Evolutionary conservation across 2,113 vertebrate species (phyloP), one percentile per base, ranked within the genome.

Genomic region (Greenwoodochromis staneri): DNA sequence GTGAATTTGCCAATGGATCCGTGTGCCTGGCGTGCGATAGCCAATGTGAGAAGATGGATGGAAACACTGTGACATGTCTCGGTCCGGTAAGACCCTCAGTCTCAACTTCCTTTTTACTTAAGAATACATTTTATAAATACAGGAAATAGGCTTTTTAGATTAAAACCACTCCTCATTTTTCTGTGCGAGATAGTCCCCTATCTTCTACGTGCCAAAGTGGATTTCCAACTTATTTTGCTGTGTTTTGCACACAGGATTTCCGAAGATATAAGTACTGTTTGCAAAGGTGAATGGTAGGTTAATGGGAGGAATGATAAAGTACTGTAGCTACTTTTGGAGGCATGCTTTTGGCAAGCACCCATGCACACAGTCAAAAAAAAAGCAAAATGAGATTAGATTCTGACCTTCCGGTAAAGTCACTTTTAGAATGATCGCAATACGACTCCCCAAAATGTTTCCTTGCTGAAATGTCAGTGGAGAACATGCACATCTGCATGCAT

Each of bases 1-100:
- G 98, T 3, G 99, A 99, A 69, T 99, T 98, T 90, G 96, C 97
- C 27, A 99, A 99, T 1, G 97, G 98, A 6, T 98, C 98, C 0
- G 92, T 98, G 42, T 99, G 99, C 6, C 94, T 99, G 87, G 97
- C 98, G 85, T 99, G 99, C 84, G 98, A 99, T 87, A 94, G 96
- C 5, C 98, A 99, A 93, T 99, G 99, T 85, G 98, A 99, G 88
- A 98, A 97, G 95, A 97, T 97, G 95, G 97, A 98, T 49, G 97
- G 97, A 1, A 97, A 96, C 82, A 95, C 95, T 73, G 93, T 97
- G 89, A 99, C 98, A 0, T 99, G 99, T 94, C 96, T 97, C 0
- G 98, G 98, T 61, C 97, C 96, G 96, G 99, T 99, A 96, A 98
- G 97, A 12, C 42, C 13, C 29, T 80, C 27, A 36, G 34, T 14